Evolutionary conservation across 2,797 vertebrate genomes (phyloP).

Genomic region (Danio kyathit): DNA sequence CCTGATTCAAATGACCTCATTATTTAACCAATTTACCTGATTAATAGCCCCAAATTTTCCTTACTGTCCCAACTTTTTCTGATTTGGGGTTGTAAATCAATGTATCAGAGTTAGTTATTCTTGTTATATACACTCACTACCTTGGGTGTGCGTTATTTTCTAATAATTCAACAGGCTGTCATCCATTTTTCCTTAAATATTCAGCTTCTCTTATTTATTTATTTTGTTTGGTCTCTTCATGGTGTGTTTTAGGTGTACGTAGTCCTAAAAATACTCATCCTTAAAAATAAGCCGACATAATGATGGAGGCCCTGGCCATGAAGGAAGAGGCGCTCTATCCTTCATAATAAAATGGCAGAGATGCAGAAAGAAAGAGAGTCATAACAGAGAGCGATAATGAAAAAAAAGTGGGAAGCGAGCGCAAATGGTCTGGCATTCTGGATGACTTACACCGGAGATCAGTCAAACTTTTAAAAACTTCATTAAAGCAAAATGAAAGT

Average conservation of each 20-base stretch:
- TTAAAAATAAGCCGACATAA: constrained; percentile 25
- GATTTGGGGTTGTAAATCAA: no score
- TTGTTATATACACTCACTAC: no score
- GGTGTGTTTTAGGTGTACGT: neutral
- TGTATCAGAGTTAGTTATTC: no score
- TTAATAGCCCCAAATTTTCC: no score
- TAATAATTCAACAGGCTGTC: no score
- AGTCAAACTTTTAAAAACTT: constrained; percentile 82
- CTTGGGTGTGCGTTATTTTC: no score
- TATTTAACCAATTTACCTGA: no score
- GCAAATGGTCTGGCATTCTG: constrained; percentile 55
- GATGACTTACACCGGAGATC: constrained; percentile 73
- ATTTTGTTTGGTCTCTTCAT: neutral
- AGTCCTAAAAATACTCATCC: neutral
- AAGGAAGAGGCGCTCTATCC: constrained; percentile 42
- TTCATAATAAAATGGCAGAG: constrained; percentile 49
- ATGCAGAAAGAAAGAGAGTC: constrained; percentile 50
- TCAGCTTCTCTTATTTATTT: neutral
- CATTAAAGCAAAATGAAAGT: constrained; percentile 84
- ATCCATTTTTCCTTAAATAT: neutral
- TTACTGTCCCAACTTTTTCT: no score
- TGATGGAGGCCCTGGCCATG: constrained; percentile 34
- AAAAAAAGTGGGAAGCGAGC: constrained; percentile 53
- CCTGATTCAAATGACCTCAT: no score
- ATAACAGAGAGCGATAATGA: constrained; percentile 51